These are phyloP conservation scores for Cyclophora albipunctata DNA, from an alignment of 2,888 invertebrate genomes.

Conservation along the genomic window DNA sequence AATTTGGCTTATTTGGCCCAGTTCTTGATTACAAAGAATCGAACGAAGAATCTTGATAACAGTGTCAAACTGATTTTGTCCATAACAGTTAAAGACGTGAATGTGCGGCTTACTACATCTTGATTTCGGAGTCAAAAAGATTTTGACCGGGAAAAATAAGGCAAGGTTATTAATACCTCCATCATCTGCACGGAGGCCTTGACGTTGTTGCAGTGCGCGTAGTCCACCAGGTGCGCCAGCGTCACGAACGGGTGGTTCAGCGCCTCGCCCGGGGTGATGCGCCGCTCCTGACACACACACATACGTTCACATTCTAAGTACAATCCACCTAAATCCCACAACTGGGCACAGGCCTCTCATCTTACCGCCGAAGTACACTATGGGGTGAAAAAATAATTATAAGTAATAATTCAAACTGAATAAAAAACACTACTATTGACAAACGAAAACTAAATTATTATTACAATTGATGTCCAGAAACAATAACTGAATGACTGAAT, in stretches of 20 bases:
- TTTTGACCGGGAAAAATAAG: too few relatives aligned
- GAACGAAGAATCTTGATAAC: too few relatives aligned
- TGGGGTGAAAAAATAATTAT: not conserved
- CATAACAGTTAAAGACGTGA: too few relatives aligned
- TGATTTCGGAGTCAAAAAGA: too few relatives aligned
- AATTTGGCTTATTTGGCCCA: too few relatives aligned
- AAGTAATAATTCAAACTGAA: not conserved
- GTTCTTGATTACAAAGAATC: too few relatives aligned
- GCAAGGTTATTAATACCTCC: constrained; percentile 77
- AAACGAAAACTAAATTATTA: too few relatives aligned
- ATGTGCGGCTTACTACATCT: too few relatives aligned
- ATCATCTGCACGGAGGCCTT: constrained; percentile 98
- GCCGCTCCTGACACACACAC: constrained; percentile 80
- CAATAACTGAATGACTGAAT: too few relatives aligned
- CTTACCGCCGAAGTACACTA: not conserved
- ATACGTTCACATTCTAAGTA: not conserved
- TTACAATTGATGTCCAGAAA: too few relatives aligned
- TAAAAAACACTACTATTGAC: not conserved
- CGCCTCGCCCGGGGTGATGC: constrained; percentile 97
- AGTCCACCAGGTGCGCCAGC: constrained; percentile 94
- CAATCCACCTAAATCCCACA: not conserved
- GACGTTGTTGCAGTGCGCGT: constrained; percentile 97
- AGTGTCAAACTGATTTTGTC: too few relatives aligned
- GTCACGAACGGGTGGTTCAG: constrained; percentile 96
- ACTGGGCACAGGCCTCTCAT: too few relatives aligned